Evolutionary conservation across 2,113 vertebrate genomes (phyloP), one percentile per base, ranked within the genome.

Genomic region (Astatoreochromis straeleni): DNA sequence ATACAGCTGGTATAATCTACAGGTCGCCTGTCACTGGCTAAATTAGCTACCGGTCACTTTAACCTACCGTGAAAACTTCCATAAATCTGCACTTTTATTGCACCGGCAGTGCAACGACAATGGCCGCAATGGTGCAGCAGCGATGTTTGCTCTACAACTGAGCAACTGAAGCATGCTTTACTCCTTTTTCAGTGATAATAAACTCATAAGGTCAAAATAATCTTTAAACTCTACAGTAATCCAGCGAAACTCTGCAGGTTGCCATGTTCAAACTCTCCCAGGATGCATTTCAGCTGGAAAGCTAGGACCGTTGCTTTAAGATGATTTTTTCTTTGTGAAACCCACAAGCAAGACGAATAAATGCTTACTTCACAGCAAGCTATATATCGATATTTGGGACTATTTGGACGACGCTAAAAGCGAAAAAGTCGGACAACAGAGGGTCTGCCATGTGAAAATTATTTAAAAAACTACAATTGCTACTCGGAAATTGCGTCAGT

Each of bases 51-150:
- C 31, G 82, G 68, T 85, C 65, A 89, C n/a, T 54, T 80, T 81
- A 86, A 45, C 93, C 85, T 96, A 97, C 96, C 96, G 92, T 91
- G 93, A 95, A 63, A 93, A 85, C 57, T 57, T 96, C 92, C 90
- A 93, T 29, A 93, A 55, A 3, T 91, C 91, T 86, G 90, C 88
- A 60, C 91, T 82, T 88, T 96, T 96, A 53, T 29, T 89, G 42
- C 88, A 91, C 9, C 89, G 87, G 14, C 79, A 84, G 49, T 86
- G 81, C 13, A 93, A 80, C 42, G 81, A 81, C 82, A 95, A 14
- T 7, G 91, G 55, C 17, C 92, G 91, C 29, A 89, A 82, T 2
- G 91, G 85, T 51, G 85, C 84, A 21, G 86, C 84, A 17, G 79
- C 21, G 19, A 88, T 73, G 47, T 53, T 87, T 40, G 83, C 42